Evolutionary conservation across 2,797 vertebrate species (phyloP).

Genomic region (Poecilia wingei): DNA sequence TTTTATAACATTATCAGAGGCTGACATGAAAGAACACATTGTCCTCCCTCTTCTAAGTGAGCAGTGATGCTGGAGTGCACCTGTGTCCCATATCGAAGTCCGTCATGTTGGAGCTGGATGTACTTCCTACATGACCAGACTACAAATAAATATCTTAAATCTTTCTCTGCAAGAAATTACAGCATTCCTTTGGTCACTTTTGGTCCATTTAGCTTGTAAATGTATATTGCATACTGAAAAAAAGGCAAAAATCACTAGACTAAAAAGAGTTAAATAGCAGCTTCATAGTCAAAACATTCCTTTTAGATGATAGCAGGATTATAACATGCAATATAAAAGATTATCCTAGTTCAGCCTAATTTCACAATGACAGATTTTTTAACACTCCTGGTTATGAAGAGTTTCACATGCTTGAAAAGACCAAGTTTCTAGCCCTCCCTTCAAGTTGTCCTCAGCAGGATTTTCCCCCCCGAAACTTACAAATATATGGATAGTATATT

Average conservation of each 20-base stretch:
- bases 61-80: neutral
- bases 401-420: neutral
- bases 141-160: neutral
- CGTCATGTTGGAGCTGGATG: neutral
- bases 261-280: neutral
- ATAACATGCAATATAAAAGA: neutral
- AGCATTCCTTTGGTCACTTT: neutral
- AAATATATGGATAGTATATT: neutral
- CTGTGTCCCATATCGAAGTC: neutral
- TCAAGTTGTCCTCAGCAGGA: neutral
- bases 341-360: neutral
- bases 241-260: neutral
- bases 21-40: neutral
- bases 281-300: neutral
- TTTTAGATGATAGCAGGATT: neutral
- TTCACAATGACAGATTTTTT: neutral
- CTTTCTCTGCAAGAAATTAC: neutral
- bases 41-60: neutral
- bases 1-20: neutral
- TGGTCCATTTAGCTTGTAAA: neutral
- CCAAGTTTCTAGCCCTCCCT: neutral
- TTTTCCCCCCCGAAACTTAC: neutral
- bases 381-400: neutral
- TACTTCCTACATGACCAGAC: neutral
- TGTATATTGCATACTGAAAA: neutral